Evolutionary conservation across 2,888 invertebrate genomes (phyloP).

Genomic region (Podotricha telesiphe): DNA sequence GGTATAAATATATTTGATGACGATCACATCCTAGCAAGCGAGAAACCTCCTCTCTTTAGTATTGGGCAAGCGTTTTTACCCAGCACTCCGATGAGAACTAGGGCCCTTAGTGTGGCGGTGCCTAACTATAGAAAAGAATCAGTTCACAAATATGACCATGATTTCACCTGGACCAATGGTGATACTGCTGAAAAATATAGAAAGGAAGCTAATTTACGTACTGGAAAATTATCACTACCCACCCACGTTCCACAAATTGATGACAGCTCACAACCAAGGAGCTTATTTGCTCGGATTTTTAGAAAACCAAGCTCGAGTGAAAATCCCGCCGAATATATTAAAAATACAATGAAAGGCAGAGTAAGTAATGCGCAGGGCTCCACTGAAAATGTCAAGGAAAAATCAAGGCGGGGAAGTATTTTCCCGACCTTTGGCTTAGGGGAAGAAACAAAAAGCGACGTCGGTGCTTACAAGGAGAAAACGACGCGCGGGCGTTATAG

Average conservation of each 20-base stretch:
- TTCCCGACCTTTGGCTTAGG: conserved; percentile 65
- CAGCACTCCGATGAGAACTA: conserved; percentile 73
- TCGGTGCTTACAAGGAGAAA: conserved; percentile 62
- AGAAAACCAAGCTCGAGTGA: conserved; percentile 67
- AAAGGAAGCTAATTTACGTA: conserved; percentile 75
- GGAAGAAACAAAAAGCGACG: conserved; percentile 60
- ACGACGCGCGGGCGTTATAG: conserved; percentile 69
- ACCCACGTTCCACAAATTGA: conserved; percentile 53
- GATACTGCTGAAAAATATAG: conserved; percentile 84
- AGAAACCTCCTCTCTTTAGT: conserved; percentile 83
- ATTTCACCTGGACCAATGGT: conserved; percentile 88
- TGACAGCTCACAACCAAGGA: conserved; percentile 56
- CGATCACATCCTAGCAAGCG: conserved; percentile 88
- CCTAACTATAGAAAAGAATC: conserved; percentile 75
- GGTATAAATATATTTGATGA: conserved; percentile 89
- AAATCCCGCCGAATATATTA: conserved; percentile 65
- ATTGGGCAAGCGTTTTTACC: conserved; percentile 75
- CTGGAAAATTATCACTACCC: conserved; percentile 74
- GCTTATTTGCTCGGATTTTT: conserved; percentile 64
- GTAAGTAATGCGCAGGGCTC: conserved; percentile 58
- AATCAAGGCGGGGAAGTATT: conserved; percentile 66
- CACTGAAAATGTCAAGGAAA: conserved; percentile 57
- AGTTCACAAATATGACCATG: conserved; percentile 72
- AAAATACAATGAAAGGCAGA: conserved; percentile 68
- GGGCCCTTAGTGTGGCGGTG: conserved; percentile 86